A percentile compares a stretch with the other conserved stretches of the same genome.
phyloP scores from a whole-genome alignment of 2,888 invertebrate species.

The Orthosia gracilis region DNA sequence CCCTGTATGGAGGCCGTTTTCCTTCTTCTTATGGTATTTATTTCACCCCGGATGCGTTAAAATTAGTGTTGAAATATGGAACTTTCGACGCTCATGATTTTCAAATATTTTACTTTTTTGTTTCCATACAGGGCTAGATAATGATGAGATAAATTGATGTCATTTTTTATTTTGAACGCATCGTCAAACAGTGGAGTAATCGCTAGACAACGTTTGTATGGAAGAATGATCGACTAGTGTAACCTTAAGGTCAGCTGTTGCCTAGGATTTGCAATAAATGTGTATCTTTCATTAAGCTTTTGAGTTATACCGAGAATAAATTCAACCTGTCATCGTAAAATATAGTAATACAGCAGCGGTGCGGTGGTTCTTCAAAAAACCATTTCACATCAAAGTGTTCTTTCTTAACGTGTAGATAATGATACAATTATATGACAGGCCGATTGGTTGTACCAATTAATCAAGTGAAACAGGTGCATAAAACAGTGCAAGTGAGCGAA shows the following conservation, averaged over 20 bases:
- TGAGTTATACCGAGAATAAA: slow-evolving; percentile 42
- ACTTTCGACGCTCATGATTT: no score
- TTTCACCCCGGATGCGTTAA: no score
- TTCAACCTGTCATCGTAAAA: slow-evolving; percentile 50
- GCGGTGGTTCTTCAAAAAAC: slow-evolving; percentile 41
- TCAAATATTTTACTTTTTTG: no score
- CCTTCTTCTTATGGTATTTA: no score
- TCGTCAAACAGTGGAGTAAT: no score
- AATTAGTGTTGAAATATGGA: no score
- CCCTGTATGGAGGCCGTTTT: no score
- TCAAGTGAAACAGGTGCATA: slow-evolving; percentile 87
- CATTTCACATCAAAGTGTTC: slow-evolving; percentile 56
- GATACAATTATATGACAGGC: slow-evolving; percentile 82
- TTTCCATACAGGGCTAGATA: no score
- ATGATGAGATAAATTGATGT: no score
- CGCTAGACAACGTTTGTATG: no score
- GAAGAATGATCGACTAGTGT: no score
- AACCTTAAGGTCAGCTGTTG: slow-evolving; percentile 31
- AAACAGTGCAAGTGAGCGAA: slow-evolving; percentile 75
- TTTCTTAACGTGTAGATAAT: slow-evolving; percentile 71
- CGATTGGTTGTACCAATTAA: slow-evolving; percentile 83
- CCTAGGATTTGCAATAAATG: slow-evolving; percentile 38
- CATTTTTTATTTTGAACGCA: no score
- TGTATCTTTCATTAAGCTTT: slow-evolving; percentile 30
- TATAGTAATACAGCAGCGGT: slow-evolving; percentile 35